A percentile compares a stretch with the other conserved stretches of the same genome.
phyloP scores from a whole-genome alignment of 2,888 invertebrate genomes.

The Hirtodrosophila alboralis region DNA sequence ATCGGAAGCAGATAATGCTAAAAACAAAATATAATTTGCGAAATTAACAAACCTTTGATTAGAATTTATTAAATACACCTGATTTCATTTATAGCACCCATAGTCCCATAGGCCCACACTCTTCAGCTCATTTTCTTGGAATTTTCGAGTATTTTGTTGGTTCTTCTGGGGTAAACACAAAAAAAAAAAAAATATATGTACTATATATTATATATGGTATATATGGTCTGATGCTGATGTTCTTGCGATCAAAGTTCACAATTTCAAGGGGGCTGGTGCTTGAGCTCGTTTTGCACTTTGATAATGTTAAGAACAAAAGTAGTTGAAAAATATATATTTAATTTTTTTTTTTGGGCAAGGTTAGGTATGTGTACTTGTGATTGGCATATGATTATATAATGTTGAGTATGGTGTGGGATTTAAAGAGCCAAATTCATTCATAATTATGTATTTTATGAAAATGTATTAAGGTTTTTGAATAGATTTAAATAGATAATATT shows the following conservation, averaged over 20 bases:
- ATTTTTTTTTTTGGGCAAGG: conserved; percentile 54
- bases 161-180: conserved; percentile 37
- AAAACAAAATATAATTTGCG: conserved; percentile 53
- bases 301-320: neutral
- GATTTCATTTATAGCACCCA: conserved; percentile 60
- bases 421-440: too few relatives aligned
- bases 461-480: too few relatives aligned
- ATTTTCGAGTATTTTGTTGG: conserved; percentile 7
- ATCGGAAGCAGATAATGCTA: conserved; percentile 45
- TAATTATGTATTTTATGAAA: too few relatives aligned
- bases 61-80: conserved; percentile 67
- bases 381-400: conserved; percentile 14
- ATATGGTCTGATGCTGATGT: conserved; percentile 58
- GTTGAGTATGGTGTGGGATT: conserved; percentile 1
- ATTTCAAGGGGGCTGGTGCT: conserved; percentile 23
- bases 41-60: conserved; percentile 55
- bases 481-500: too few relatives aligned
- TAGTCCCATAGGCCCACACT: too few relatives aligned
- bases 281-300: conserved; percentile 16
- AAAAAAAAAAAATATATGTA: too few relatives aligned
- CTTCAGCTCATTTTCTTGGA: conserved; percentile 38
- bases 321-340: too few relatives aligned
- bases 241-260: conserved; percentile 50
- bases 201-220: too few relatives aligned
- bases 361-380: conserved; percentile 35